Evolutionary conservation across 2,888 invertebrate genomes (phyloP), one percentile per base, ranked within the genome.

Genomic region (Cerastis rubricosa): DNA sequence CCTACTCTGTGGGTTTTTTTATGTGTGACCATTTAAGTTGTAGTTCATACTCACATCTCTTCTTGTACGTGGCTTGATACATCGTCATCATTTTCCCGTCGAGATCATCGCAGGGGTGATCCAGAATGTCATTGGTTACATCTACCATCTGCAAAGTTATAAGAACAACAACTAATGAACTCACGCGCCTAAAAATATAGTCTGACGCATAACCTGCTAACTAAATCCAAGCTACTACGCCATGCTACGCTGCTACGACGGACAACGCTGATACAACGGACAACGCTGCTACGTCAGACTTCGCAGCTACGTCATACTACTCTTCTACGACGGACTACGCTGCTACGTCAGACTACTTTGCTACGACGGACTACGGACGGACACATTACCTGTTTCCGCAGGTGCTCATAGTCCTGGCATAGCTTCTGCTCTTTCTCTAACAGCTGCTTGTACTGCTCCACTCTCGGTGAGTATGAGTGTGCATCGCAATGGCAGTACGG

Each of bases 401-500:
- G 90, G 66, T 94, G 91, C 57, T 95, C 94, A 84, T 97, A 94
- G 85, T 97, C 97, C 17, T 97, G 93, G 79, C 97, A 97, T 3
- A 97, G 92, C 66, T 97, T 96, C 82, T 96, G 96, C 84, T 97
- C 97, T 85, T 97, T 97, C 40, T 97, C 97, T 0, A 97, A 94
- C 66, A 98, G 90, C 84, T 97, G 97, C 87, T 97, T 97, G 93
- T 97, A 98, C 80, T 97, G 97, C 80, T 97, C 97, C 78, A 97
- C 96, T 71, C 97, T 93, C 0, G 97, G 97, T 0, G 97, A 97
- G 88, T 97, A 97, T 0, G 97, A 95, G 88, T 97, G 97, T 0
- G 96, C 96, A 83, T 97, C 97, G 93, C 98, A 98, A 90, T 97
- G 97, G 87, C 98, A 98, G 89, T 97, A 97, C 0, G 97, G 97